Evolutionary conservation across 1,140 invertebrate genomes (phyloP).

Genomic region (Condylostylus longicornis): DNA sequence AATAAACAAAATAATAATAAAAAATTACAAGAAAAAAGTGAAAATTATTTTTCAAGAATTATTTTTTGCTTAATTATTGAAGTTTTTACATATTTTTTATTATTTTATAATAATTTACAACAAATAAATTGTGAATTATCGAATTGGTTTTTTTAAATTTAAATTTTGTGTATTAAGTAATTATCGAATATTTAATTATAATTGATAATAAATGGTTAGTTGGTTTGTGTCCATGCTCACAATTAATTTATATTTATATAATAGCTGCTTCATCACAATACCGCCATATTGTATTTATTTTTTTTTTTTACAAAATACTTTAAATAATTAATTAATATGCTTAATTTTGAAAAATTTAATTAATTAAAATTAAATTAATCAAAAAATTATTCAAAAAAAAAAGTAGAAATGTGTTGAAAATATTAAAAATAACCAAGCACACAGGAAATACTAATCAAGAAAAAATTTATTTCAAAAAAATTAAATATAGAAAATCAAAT

Average conservation of each 20-base stretch:
- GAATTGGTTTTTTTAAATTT: background rate
- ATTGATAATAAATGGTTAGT: background rate
- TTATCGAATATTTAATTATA: background rate
- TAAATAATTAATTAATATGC: too few species aligned
- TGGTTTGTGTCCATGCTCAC: background rate
- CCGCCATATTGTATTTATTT: background rate
- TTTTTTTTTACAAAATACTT: background rate
- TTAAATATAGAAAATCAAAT: too few species aligned
- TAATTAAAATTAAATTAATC: background rate
- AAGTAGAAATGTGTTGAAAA: background rate
- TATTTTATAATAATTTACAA: constrained; percentile 9
- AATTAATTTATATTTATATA: background rate
- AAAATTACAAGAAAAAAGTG: background rate
- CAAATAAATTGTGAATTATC: constrained; percentile 2
- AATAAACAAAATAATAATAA: too few species aligned
- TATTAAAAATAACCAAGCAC: too few species aligned
- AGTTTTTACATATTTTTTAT: constrained; percentile 10
- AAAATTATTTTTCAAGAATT: constrained; percentile 5
- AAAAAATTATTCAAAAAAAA: background rate
- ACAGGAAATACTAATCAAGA: too few species aligned
- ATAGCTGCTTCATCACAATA: background rate
- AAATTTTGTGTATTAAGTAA: background rate
- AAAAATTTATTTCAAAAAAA: too few species aligned
- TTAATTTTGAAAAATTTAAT: background rate
- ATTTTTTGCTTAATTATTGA: constrained; percentile 9